These are phyloP conservation scores for Gouania willdenowi DNA, from an alignment of 2,797 vertebrate species.

Conservation along the genomic window DNA sequence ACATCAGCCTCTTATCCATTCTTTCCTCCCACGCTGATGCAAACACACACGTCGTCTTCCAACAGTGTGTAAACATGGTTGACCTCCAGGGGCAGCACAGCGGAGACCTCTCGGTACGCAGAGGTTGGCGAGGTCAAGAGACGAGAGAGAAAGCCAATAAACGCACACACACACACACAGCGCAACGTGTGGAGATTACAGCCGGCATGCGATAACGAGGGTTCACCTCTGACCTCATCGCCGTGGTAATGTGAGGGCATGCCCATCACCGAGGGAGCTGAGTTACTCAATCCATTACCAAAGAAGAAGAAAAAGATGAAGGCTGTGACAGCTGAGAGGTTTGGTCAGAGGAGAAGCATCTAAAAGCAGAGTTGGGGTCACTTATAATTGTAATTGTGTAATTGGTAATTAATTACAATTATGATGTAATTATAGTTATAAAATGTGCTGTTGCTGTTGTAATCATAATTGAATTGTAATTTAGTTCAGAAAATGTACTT, in stretches of 20 bases:
- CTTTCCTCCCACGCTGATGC: background rate
- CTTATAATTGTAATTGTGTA: no score
- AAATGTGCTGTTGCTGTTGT: no score
- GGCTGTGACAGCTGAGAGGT: constrained; percentile 16
- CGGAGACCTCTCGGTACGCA: constrained; percentile 21
- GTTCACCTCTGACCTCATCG: constrained; percentile 64
- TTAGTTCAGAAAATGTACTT: no score
- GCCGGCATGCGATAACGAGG: constrained; percentile 70
- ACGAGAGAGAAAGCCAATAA: constrained; percentile 43
- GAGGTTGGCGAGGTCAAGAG: constrained; percentile 40
- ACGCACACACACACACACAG: constrained; percentile 62
- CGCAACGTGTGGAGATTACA: constrained; percentile 68
- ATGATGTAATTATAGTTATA: no score
- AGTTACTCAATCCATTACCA: constrained; percentile 59
- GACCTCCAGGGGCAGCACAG: constrained; percentile 49
- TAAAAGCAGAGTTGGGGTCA: no score
- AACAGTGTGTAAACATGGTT: constrained; percentile 47
- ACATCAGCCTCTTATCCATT: constrained; percentile 3
- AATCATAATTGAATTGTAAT: no score
- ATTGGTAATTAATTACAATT: no score
- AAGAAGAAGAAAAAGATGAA: background rate
- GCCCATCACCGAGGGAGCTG: constrained; percentile 54
- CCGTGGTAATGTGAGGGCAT: constrained; percentile 66
- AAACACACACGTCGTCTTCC: constrained; percentile 5
- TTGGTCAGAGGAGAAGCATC: constrained; percentile 32